Base-by-base conservation (phyloP, 2,113 vertebrate genomes). In the Chaetura pelagica region DNA sequence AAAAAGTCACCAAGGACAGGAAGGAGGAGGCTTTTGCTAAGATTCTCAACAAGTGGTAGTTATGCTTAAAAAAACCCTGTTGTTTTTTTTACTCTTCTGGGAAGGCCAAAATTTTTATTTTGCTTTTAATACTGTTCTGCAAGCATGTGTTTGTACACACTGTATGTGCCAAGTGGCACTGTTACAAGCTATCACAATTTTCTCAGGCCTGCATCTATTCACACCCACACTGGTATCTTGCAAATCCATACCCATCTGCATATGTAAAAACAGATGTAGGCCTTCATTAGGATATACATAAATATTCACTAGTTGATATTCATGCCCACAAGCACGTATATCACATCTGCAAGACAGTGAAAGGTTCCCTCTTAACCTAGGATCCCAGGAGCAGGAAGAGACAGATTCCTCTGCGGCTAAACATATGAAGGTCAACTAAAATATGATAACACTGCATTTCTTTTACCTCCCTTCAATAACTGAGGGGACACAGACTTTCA, bases 221-320 rank as follows among this genome's bases (percentile, higher is more conserved):
- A 83, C 87, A 88, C 92, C 85, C 93, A 89, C 68, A 32, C 23
- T 21, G 32, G 27, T 93, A 95, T 93, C 94, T 95, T 44, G 35
- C 63, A 90, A 80, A 89, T 71, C 73, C 96, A 94, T 80, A 92
- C 32, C 27, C 54, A n/a, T 5, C 71, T 57, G 57, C 75, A 44
- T 32, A 64, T 71, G 79, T 77, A 93, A 95, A 92, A 92, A 83
- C 55, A 95, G 67, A 90, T 46, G 51, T 6, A 74, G 34, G 22
- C 18, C 35, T 74, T 88, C 90, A 80, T 74, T 59, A 79, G 38
- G 32, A 20, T 42, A 21, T 14, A 3, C 10, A 61, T 68, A 48
- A 95, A 91, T 80, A 86, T 77, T 85, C 58, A 83, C 51, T 80
- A 87, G 63, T 15, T 90, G 75, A 34, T 88, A 67, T 80, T 83